Percentiles rank a stretch among this genome's conserved stretches.
phyloP scores from a whole-genome alignment of 2,113 vertebrate species.

The Bettongia penicillata region DNA sequence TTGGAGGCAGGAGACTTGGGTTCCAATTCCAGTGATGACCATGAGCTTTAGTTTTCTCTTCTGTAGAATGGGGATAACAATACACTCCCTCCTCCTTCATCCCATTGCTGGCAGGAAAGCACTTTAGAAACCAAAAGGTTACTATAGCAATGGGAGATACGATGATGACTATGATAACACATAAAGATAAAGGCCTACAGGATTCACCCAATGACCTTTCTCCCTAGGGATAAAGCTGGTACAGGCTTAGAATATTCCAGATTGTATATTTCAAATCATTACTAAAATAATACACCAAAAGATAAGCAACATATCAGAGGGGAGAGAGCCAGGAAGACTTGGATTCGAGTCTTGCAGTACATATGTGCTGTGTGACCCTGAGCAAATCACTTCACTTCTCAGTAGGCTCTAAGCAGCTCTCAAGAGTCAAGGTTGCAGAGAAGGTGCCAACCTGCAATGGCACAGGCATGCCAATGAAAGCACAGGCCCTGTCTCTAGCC shows the following conservation, averaged over 20 bases:
- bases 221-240: slow-evolving; percentile 22
- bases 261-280: slow-evolving; percentile 42
- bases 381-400: no score
- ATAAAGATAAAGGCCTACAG: not conserved
- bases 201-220: slow-evolving; percentile 33
- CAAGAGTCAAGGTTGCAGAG: no score
- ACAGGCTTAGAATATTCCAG: slow-evolving; percentile 35
- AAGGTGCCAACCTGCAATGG: no score
- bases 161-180: slow-evolving; percentile 11
- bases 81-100: not conserved
- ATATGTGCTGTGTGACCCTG: no score
- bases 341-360: no score
- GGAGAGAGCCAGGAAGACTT: no score
- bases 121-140: not conserved
- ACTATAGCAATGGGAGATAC: not conserved
- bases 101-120: not conserved
- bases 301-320: no score
- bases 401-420: no score
- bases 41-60: not conserved
- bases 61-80: not conserved
- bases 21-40: not conserved
- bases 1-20: not conserved
- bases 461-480: no score
- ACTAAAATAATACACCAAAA: not conserved
- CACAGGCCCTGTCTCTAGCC: no score